Conservation (phyloP, 2,113 vertebrate genomes). For the Takifugu flavidus region DNA sequence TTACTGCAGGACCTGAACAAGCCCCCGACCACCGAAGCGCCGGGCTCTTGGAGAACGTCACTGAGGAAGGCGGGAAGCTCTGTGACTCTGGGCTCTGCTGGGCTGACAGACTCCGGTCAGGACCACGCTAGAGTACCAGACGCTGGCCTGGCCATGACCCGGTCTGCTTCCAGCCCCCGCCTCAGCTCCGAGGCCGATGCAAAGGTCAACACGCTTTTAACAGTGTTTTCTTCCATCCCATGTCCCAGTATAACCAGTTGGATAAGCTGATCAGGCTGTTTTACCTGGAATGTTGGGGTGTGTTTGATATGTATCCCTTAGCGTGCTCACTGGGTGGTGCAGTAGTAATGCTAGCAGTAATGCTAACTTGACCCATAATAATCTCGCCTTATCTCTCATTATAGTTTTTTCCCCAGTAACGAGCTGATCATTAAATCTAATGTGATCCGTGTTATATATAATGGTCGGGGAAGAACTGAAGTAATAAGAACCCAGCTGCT, state of each 20-base stretch:
- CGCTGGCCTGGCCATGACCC: slow-evolving; percentile 66
- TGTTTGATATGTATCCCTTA: no score
- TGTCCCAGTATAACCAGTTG: neutral
- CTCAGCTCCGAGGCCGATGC: slow-evolving; percentile 74
- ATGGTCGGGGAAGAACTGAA: slow-evolving; percentile 12
- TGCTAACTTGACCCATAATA: no score
- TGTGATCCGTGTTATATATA: no score
- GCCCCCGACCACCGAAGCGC: slow-evolving; percentile 62
- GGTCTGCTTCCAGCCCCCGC: slow-evolving; percentile 78
- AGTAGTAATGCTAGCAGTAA: no score
- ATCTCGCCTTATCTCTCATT: no score
- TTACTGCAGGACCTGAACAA: slow-evolving; percentile 59
- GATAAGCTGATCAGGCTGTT: neutral
- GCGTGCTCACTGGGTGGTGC: no score
- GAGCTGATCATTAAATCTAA: no score
- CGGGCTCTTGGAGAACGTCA: slow-evolving; percentile 76
- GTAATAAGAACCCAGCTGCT: slow-evolving; percentile 7
- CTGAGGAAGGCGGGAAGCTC: slow-evolving; percentile 78
- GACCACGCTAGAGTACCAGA: slow-evolving; percentile 60
- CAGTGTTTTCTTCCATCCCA: neutral
- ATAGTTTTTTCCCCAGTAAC: no score
- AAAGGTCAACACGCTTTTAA: slow-evolving; percentile 58
- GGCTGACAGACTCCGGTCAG: slow-evolving; percentile 56
- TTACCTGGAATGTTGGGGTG: neutral
- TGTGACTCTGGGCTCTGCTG: slow-evolving; percentile 69